These are phyloP conservation scores for Apotomis turbidana DNA, from an alignment of 2,888 invertebrate genomes.

Conservation along the genomic window DNA sequence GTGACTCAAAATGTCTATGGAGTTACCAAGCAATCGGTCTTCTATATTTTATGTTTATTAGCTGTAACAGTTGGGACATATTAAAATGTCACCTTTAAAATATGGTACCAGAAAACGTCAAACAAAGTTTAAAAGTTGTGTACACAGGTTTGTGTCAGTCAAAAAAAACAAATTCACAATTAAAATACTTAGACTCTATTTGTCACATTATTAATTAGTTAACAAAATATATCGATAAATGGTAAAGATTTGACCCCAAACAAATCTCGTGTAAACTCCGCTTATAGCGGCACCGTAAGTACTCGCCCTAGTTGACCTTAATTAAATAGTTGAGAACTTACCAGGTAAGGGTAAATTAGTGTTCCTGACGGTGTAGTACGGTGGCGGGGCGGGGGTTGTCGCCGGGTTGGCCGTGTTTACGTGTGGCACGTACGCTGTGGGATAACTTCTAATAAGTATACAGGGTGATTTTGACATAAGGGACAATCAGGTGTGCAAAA, in stretches of 20 bases:
- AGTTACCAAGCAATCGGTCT: too few species aligned
- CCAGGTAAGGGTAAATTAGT: slow-evolving; percentile 63
- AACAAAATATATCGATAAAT: background rate
- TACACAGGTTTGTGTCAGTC: too few species aligned
- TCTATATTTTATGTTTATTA: too few species aligned
- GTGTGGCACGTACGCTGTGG: slow-evolving; percentile 67
- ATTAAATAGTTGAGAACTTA: slow-evolving; percentile 47
- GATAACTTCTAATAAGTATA: background rate
- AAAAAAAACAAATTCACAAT: too few species aligned
- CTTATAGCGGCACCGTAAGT: background rate
- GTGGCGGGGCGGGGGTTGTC: slow-evolving; percentile 91
- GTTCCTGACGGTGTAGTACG: slow-evolving; percentile 83
- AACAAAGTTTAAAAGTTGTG: too few species aligned
- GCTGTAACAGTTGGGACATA: too few species aligned
- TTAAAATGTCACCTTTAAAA: too few species aligned
- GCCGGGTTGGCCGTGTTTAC: slow-evolving; percentile 86
- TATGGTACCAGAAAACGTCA: too few species aligned
- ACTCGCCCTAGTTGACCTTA: slow-evolving; percentile 20
- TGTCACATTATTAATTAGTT: too few species aligned
- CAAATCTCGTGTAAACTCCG: background rate
- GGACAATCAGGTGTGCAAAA: background rate
- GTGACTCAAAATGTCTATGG: too few species aligned
- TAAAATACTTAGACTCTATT: too few species aligned
- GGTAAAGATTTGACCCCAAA: background rate
- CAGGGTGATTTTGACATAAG: background rate